Conservation (phyloP, 2,888 invertebrate species). For the Drosophila mercatorum region DNA sequence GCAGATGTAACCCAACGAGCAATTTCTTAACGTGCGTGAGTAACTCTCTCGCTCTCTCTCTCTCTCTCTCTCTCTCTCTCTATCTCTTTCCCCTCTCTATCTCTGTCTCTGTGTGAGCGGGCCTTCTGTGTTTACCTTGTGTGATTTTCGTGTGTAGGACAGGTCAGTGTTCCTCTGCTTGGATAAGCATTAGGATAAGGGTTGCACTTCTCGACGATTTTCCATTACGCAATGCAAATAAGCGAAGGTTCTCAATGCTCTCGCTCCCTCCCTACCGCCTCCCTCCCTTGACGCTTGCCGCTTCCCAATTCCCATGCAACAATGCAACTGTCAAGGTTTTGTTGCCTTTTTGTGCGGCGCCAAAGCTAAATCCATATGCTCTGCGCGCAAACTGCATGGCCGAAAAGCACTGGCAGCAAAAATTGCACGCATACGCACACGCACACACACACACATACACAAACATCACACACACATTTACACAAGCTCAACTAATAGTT, state of each 20-base stretch:
- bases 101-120: constrained; percentile 4
- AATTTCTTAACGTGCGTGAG: constrained; percentile 22
- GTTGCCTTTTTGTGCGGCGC: constrained; percentile 25
- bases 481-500: constrained; percentile 72
- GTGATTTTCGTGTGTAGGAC: constrained; percentile 65
- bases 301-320: constrained; percentile 39
- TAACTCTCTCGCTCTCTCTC: constrained; percentile 11
- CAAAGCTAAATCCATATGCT: constrained; percentile 13
- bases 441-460: constrained; percentile 21
- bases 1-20: constrained; percentile 68
- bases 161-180: constrained; percentile 64
- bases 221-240: constrained; percentile 79
- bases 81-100: background rate
- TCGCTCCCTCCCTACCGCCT: background rate
- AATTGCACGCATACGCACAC: constrained; percentile 33
- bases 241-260: constrained; percentile 19
- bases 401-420: constrained; percentile 38
- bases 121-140: constrained; percentile 56
- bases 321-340: constrained; percentile 80
- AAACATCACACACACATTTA: background rate
- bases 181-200: constrained; percentile 51
- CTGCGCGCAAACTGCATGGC: constrained; percentile 25
- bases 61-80: constrained; percentile 14
- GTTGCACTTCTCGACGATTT: constrained; percentile 43
- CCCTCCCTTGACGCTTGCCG: constrained; percentile 6